Evolutionary conservation across 1,140 invertebrate species (phyloP), one percentile per base, ranked within the genome.

Genomic region (Steinernema feltiae): DNA sequence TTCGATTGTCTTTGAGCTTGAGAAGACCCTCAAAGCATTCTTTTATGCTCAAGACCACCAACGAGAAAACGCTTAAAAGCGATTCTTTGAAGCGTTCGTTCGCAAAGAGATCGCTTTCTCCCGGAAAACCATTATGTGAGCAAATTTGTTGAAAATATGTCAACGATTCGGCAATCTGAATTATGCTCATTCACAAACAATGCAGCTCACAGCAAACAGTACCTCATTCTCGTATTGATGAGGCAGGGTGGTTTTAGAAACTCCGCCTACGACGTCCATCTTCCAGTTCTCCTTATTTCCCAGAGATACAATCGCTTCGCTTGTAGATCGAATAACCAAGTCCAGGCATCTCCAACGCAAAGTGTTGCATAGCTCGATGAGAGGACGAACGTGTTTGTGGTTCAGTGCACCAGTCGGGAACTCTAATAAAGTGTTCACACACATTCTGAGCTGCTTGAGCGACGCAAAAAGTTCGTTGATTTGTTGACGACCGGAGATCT

Each of bases 211-310:
- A 21, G 30, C 3, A 27, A 7, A 24, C 1, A 18, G 0, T 75
- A 84, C 84, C 79, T 85, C 81, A 35, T 83, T 82, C 48, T 86
- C 85, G 75, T 79, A 85, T 46, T 85, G 72, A 76, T 85, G 84
- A 0, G 84, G 84, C n/a, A 86, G 71, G n/a, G 72, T 69, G 1
- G 85, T 87, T 32, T 85, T 85, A 12, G 82, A 73, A 18, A 71
- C 30, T 17, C 79, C 77, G 30, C 77, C 78, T 18, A 78, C 74
- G 53, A 80, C 73, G 70, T 86, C 83, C 32, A 82, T 76, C 35
- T 82, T 80, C 84, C 84, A 85, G 53, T 82, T 86, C 76, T 86
- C 83, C 27, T 82, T 79, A 7, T 27, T 69, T 2, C 72, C 73
- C 21, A 85, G 71, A 1, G 30, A 35, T 0, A 81, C 32, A 63